A percentile compares a stretch with the other conserved stretches of the same genome.
phyloP scores from a whole-genome alignment of 35 echinoderm and acorn worm genomes.

The Amphiura filiformis region DNA sequence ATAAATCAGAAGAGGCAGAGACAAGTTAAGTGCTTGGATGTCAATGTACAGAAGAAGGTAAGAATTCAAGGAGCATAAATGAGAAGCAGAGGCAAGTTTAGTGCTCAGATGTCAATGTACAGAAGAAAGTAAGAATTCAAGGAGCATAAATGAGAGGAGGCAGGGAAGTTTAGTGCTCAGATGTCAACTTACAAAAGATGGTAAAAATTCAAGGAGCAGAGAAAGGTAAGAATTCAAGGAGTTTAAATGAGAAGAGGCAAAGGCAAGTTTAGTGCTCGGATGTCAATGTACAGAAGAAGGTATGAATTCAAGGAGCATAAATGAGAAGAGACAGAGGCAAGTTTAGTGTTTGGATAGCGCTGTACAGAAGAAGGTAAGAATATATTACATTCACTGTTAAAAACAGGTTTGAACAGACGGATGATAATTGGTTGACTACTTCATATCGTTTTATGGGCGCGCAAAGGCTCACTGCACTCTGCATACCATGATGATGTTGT shows the following conservation, averaged over 20 bases:
- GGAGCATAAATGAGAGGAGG: not conserved
- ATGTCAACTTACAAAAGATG: not conserved
- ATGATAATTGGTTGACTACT: too few relatives aligned
- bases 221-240: constrained; percentile 19
- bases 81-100: constrained; percentile 6
- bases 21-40: too few relatives aligned
- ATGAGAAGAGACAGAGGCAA: not conserved
- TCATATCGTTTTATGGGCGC: too few relatives aligned
- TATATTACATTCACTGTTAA: too few relatives aligned
- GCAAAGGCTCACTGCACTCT: too few relatives aligned
- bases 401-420: too few relatives aligned
- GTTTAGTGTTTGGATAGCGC: constrained; percentile 37
- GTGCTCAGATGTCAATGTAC: constrained; percentile 32
- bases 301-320: constrained; percentile 21
- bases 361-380: not conserved
- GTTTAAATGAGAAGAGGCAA: not conserved
- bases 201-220: constrained; percentile 20
- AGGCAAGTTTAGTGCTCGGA: constrained; percentile 44
- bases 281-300: not conserved
- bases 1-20: too few relatives aligned
- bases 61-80: constrained; percentile 16
- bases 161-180: constrained; percentile 36
- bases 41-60: too few relatives aligned
- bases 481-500: too few relatives aligned
- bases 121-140: not conserved